Conservation (phyloP, 2,797 vertebrate species). For the Kryptolebias ocellatus region DNA sequence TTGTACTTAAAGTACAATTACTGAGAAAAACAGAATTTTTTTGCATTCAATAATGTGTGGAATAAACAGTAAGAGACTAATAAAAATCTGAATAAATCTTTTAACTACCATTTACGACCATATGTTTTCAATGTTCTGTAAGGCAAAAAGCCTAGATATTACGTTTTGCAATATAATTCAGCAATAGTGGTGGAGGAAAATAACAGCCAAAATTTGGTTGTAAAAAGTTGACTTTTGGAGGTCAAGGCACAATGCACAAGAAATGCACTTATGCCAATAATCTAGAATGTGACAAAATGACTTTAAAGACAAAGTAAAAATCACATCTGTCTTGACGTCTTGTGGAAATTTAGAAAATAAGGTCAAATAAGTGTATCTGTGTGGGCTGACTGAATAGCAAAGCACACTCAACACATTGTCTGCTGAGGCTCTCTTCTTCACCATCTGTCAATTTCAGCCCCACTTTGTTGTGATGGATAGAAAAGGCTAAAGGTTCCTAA, state of each 20-base stretch:
- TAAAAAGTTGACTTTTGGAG: constrained; percentile 4
- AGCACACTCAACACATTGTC: constrained; percentile 14
- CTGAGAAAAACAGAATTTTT: too few species aligned
- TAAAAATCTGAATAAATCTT: too few species aligned
- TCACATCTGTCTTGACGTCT: constrained; percentile 21
- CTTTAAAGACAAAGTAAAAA: constrained; percentile 13
- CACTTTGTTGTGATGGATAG: constrained; percentile 43
- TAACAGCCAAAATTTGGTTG: background rate
- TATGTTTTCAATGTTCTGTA: too few species aligned
- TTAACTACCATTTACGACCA: too few species aligned
- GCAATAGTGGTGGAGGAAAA: background rate
- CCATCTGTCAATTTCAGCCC: constrained; percentile 36
- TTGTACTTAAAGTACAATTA: too few species aligned
- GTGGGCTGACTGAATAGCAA: constrained; percentile 5
- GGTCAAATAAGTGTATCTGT: constrained; percentile 49
- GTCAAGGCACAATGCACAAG: background rate
- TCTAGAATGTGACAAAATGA: constrained; percentile 1
- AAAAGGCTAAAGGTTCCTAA: constrained; percentile 40
- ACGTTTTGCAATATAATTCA: too few species aligned
- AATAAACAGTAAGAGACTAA: too few species aligned
- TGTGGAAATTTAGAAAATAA: constrained; percentile 38
- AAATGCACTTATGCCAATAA: constrained; percentile 11
- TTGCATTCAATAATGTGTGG: too few species aligned
- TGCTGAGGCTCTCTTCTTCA: constrained; percentile 11
- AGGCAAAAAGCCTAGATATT: too few species aligned